These are phyloP conservation scores for Kryptopterus vitreolus DNA, from an alignment of 2,797 vertebrate species.

Conservation along the genomic window DNA sequence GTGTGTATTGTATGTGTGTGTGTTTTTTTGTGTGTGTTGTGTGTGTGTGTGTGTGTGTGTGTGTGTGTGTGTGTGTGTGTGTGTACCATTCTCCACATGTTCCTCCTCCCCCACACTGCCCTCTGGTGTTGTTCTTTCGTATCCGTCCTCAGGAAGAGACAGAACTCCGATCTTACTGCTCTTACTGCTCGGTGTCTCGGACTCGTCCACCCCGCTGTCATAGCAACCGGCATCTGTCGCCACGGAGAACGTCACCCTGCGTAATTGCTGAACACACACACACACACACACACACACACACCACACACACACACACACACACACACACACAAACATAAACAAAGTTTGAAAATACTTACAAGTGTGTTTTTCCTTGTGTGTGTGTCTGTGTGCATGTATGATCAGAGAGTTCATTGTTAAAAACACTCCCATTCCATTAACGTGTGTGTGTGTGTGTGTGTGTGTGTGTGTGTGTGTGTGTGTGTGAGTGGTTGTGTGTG, in stretches of 20 bases:
- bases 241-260: conserved; percentile 98
- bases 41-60: not conserved
- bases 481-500: too few relatives aligned
- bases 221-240: conserved; percentile 96
- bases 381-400: too few relatives aligned
- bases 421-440: too few relatives aligned
- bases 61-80: conserved; percentile 24
- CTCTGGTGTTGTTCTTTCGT: conserved; percentile 96
- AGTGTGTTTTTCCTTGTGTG: too few relatives aligned
- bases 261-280: conserved; percentile 86
- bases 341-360: too few relatives aligned
- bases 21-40: conserved; percentile 15
- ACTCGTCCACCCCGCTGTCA: conserved; percentile 98
- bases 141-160: conserved; percentile 95
- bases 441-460: too few relatives aligned
- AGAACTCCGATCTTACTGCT: conserved; percentile 86
- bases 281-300: conserved; percentile 69
- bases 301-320: conserved; percentile 63
- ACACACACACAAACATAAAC: conserved; percentile 67
- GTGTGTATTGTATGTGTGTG: not conserved
- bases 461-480: too few relatives aligned
- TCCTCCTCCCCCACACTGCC: conserved; percentile 99
- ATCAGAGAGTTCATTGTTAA: too few relatives aligned
- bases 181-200: conserved; percentile 98
- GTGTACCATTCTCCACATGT: conserved; percentile 96